Evolutionary conservation across 1,140 invertebrate genomes (phyloP).

Genomic region (Drosophila mauritiana): DNA sequence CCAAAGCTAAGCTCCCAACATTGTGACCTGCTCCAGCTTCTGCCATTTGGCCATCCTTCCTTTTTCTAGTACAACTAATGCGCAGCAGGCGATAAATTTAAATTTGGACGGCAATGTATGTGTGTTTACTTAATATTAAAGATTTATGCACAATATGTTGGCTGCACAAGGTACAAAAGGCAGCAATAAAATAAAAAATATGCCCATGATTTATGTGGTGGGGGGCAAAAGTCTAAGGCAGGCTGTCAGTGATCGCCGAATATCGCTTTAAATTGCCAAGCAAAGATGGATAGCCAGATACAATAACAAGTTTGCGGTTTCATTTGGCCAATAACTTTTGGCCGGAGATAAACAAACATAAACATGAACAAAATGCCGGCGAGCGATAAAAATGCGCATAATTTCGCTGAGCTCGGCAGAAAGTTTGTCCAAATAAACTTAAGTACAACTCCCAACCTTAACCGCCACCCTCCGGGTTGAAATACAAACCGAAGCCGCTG

Average conservation of each 20-base stretch:
- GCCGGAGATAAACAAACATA: slow-evolving; percentile 66
- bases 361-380: slow-evolving; percentile 51
- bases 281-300: slow-evolving; percentile 32
- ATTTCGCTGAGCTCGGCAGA: slow-evolving; percentile 61
- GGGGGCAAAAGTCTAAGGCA: slow-evolving; percentile 8
- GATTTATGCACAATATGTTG: slow-evolving; percentile 79
- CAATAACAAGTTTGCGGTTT: slow-evolving; percentile 48
- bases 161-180: slow-evolving; percentile 55
- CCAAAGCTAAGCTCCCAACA: slow-evolving; percentile 40
- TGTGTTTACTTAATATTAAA: slow-evolving; percentile 80
- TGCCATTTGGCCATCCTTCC: slow-evolving; percentile 13
- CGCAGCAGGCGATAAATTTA: slow-evolving; percentile 75
- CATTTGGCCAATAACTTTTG: slow-evolving; percentile 63
- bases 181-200: slow-evolving; percentile 77
- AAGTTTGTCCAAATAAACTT: slow-evolving; percentile 72
- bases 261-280: slow-evolving; percentile 55
- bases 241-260: slow-evolving; percentile 20
- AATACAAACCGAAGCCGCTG: slow-evolving; percentile 26
- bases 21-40: slow-evolving; percentile 29
- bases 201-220: slow-evolving; percentile 39
- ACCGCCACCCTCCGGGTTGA: not conserved
- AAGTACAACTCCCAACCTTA: slow-evolving; percentile 51
- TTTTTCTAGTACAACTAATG: slow-evolving; percentile 62
- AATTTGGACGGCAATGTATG: slow-evolving; percentile 66
- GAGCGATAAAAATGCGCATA: slow-evolving; percentile 77